Percentiles rank a stretch among this genome's conserved stretches.
Conservation (phyloP, 2,797 vertebrate species). For the Spondyliosoma cantharus region DNA sequence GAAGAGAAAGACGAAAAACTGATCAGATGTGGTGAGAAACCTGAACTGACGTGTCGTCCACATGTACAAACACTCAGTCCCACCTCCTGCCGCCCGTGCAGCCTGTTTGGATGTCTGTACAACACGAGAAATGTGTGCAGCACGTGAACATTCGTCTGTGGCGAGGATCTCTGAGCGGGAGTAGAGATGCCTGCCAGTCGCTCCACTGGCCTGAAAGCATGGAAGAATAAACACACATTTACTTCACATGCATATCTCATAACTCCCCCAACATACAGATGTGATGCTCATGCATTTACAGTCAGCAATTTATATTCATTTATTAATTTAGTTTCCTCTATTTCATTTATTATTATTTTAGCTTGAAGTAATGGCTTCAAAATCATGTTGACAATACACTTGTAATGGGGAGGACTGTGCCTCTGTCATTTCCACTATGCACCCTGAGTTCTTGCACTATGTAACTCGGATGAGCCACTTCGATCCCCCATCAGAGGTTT, state of each 20-base stretch:
- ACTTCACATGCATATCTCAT: background rate
- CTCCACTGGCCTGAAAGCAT: constrained; percentile 77
- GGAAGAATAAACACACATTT: constrained; percentile 42
- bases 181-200: constrained; percentile 77
- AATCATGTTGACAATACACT: no score
- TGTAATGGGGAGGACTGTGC: no score
- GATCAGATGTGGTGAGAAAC: constrained; percentile 14
- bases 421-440: no score
- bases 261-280: background rate
- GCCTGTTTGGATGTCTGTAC: constrained; percentile 82
- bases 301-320: no score
- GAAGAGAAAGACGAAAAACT: constrained; percentile 7
- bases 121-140: constrained; percentile 77
- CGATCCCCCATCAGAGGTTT: no score
- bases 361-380: no score
- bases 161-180: constrained; percentile 86
- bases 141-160: constrained; percentile 77
- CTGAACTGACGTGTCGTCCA: constrained; percentile 3
- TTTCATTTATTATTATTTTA: no score
- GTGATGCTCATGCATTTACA: background rate
- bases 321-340: no score
- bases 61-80: constrained; percentile 28
- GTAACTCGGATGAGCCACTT: no score
- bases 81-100: constrained; percentile 83
- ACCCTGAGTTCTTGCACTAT: no score